phyloP scores from a whole-genome alignment of 2,113 vertebrate species.

The Hirundichthys speculiger region DNA sequence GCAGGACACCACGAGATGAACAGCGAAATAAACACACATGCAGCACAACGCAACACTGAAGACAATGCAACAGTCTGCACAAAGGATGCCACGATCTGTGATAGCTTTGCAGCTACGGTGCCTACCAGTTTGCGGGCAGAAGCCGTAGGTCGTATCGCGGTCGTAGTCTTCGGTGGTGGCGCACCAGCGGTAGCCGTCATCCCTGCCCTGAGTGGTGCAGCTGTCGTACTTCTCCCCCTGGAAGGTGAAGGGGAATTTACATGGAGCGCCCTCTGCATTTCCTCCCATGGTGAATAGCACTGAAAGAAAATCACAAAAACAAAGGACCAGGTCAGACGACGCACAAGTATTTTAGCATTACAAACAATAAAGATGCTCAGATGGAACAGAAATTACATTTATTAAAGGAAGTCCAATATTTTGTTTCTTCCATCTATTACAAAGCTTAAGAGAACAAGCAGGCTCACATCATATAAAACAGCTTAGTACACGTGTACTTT shows the following conservation, averaged over 20 bases:
- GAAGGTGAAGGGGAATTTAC: conserved; percentile 96
- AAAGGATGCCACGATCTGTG: neutral
- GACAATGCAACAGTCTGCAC: neutral
- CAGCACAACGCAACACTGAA: neutral
- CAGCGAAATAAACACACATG: conserved; percentile 22
- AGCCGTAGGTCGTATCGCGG: conserved; percentile 91
- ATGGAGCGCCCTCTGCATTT: conserved; percentile 90
- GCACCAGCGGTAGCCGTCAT: conserved; percentile 97
- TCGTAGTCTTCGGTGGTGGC: conserved; percentile 95
- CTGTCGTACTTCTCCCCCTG: conserved; percentile 87
- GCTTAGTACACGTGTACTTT: conserved; percentile 53
- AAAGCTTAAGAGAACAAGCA: neutral
- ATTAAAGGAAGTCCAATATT: too few species aligned
- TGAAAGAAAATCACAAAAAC: conserved; percentile 54
- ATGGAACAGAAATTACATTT: too few species aligned
- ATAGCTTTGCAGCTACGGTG: neutral
- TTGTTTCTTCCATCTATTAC: too few species aligned
- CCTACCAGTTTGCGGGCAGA: conserved; percentile 95
- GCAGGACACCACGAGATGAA: conserved; percentile 19
- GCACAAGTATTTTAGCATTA: neutral
- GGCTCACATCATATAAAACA: conserved; percentile 49
- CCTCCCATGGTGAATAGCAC: conserved; percentile 94
- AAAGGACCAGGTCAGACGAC: neutral
- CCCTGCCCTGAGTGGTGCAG: conserved; percentile 92
- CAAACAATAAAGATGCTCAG: neutral